Evolutionary conservation across 2,888 invertebrate species (phyloP), one percentile per base, ranked within the genome.

Genomic region (Pandemis heparana): DNA sequence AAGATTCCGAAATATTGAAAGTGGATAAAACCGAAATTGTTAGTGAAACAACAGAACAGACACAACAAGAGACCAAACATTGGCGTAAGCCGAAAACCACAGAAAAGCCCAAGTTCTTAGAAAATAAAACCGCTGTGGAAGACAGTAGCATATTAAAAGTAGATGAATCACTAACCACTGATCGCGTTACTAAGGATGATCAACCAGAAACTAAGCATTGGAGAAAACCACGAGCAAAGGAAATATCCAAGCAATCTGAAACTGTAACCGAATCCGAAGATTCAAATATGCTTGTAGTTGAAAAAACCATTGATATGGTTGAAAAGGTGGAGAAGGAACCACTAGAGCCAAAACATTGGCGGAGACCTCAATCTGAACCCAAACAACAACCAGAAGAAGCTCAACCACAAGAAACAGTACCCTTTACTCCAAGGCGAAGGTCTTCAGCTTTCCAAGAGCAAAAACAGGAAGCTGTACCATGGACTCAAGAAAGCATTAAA

Each of bases 401-500:
- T 18, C 77, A 67, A 10, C 65, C 75, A 7, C 75, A 70, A 75
- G 69, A 66, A 51, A n/a, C 56, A 18, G 41, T 41, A 8, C 10
- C 39, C 6, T 39, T 10, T 41, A 6, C n/a, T 56, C 56, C 66
- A 32, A 63, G 56, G 18, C 48, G 69, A 14, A 75, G 61, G 14
- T 66, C 76, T 41, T 77, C 77, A 80, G 70, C 68, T 62, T 64
- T 75, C 18, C 75, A 76, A 68, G 84, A 85, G 74, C 87, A 88
- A 72, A 83, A 80, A 75, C 86, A 84, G 82, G 91, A 87, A 90
- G 89, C 84, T 78, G 91, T 83, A 84, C 96, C 84, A 70, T 95
- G 85, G 96, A 97, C 96, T 4, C 95, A 97, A 81, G 96, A 97
- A 87, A 94, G 95, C 77, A 94, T 96, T 14, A 93, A 95, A 80